These are phyloP conservation scores for Megalops atlanticus DNA, from an alignment of 2,113 vertebrate species.

Conservation along the genomic window DNA sequence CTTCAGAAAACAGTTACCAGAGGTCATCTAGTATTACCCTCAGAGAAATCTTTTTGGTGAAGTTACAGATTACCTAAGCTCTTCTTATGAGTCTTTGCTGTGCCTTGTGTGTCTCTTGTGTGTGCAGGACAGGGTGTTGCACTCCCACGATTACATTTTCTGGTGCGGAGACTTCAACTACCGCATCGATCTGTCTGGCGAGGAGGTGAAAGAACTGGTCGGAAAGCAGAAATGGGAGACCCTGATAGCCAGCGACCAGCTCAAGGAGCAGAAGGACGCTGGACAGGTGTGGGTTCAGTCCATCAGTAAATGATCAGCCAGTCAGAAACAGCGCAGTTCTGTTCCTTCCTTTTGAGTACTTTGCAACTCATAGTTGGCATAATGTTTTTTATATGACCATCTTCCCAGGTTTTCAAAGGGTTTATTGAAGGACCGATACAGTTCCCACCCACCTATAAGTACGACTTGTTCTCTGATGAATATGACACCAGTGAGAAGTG, in stretches of 20 bases:
- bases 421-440: constrained; percentile 92
- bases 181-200: constrained; percentile 89
- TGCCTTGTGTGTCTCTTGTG: constrained; percentile 2
- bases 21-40: neutral
- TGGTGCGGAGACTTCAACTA: constrained; percentile 99
- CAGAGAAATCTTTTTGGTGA: neutral
- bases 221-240: constrained; percentile 90
- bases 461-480: constrained; percentile 97
- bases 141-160: constrained; percentile 97
- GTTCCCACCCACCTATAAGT: constrained; percentile 97
- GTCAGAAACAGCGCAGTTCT: too few relatives aligned
- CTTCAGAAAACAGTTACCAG: neutral
- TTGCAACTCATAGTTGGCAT: neutral
- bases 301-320: neutral
- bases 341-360: neutral
- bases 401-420: constrained; percentile 83
- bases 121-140: constrained; percentile 86
- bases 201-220: constrained; percentile 95
- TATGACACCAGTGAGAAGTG: constrained; percentile 99
- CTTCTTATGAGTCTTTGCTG: neutral
- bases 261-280: constrained; percentile 89
- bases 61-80: neutral
- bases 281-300: constrained; percentile 71
- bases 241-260: constrained; percentile 88
- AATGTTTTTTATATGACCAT: neutral